Percentiles rank a stretch among this genome's conserved stretches.
These are phyloP conservation scores for Anabacerthia variegaticeps DNA, from an alignment of 2,797 vertebrate genomes.

Conservation along the genomic window DNA sequence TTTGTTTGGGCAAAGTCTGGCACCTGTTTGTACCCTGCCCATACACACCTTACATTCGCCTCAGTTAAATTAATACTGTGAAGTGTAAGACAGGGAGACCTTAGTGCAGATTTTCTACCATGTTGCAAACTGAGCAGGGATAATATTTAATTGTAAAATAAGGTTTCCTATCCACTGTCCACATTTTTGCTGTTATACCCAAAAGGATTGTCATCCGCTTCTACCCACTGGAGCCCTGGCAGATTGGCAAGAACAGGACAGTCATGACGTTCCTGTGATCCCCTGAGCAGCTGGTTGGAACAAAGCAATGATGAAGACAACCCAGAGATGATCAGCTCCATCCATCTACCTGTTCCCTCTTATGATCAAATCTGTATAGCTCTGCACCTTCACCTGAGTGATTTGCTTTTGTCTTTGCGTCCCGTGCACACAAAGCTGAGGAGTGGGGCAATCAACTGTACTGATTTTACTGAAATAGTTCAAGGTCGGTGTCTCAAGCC, in stretches of 20 bases:
- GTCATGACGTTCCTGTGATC: constrained; percentile 90
- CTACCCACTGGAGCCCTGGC: constrained; percentile 86
- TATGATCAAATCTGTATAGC: neutral
- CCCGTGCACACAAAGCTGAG: neutral
- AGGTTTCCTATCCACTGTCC: neutral
- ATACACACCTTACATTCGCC: neutral
- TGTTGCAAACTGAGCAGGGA: neutral
- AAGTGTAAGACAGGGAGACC: neutral
- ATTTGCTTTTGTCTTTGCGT: neutral
- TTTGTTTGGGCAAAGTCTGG: neutral
- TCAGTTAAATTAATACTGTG: neutral
- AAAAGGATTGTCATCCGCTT: constrained; percentile 88
- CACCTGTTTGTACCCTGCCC: neutral
- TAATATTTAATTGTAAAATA: neutral
- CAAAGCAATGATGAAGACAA: neutral
- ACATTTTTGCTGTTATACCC: neutral
- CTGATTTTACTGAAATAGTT: neutral
- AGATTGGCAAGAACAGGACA: constrained; percentile 93
- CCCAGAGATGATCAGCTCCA: neutral
- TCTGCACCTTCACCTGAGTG: neutral
- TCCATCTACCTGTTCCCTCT: neutral
- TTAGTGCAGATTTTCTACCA: neutral
- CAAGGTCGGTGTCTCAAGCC: neutral
- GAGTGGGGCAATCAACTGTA: neutral
- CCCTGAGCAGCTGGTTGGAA: rapidly evolving